phyloP scores from a whole-genome alignment of 2,888 invertebrate species.

The Meandrusa payeni region DNA sequence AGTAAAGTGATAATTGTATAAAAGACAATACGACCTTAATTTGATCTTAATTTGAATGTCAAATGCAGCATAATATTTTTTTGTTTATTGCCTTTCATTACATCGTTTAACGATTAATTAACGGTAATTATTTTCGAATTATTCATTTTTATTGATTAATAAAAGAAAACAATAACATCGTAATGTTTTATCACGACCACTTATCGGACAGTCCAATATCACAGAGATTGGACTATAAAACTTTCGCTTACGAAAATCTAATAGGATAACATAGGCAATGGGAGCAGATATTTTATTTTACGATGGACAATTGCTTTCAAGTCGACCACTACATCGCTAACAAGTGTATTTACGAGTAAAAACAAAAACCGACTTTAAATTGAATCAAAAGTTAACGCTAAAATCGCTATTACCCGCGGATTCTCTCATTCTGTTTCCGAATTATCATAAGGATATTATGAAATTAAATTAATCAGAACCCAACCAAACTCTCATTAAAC shows the following conservation, averaged over 20 bases:
- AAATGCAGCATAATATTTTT: slow-evolving; percentile 3
- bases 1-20: too few species aligned
- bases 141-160: slow-evolving; percentile 1
- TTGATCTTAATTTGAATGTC: slow-evolving; percentile 7
- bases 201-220: slow-evolving; percentile 18
- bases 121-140: slow-evolving; percentile 10
- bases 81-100: slow-evolving; percentile 1
- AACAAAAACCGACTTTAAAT: too few species aligned
- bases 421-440: too few species aligned
- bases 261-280: slow-evolving; percentile 1
- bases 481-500: too few species aligned
- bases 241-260: slow-evolving; percentile 1
- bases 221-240: slow-evolving; percentile 14
- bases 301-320: not conserved
- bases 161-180: slow-evolving; percentile 3
- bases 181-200: not conserved
- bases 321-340: slow-evolving; percentile 1
- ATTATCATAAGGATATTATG: too few species aligned
- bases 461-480: too few species aligned
- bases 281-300: not conserved
- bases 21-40: too few species aligned
- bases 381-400: too few species aligned
- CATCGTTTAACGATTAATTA: slow-evolving; percentile 9
- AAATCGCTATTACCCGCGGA: too few species aligned
- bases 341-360: too few species aligned